Evolutionary conservation across 1,140 invertebrate species (phyloP), one percentile per base, ranked within the genome.

Genomic region (Megathymus violae): DNA sequence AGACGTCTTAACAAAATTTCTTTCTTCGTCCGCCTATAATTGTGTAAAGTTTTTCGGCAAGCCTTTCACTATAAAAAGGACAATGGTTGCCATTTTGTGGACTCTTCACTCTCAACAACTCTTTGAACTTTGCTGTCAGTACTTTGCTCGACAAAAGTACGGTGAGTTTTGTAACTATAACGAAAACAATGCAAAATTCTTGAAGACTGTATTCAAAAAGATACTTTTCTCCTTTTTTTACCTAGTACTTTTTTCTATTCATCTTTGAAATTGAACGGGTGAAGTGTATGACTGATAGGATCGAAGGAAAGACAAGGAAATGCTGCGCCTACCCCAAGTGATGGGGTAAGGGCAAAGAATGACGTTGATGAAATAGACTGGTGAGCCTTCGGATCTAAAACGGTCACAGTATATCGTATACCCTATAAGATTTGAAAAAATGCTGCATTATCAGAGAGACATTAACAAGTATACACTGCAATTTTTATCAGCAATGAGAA

Each of bases 21-120:
- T 9, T 31, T 9, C 9, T 31, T 1, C 27, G 19, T 22, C 27
- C 27, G 27, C 9, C 27, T 38, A 51, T 51, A 51, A 51, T 51
- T 51, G 48, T 36, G 16, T 11, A 51, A 51, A 36, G 34, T 51
- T 51, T 38, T 14, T 34, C 15, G 14, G 1, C 31, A 31, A 51
- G 47, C 34, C 34, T 17, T 34, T 36, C 31, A 40, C 50, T 36
- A 13, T 11, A 52, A 52, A 51, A 40, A 52, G 31, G 25, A 52
- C 50, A 52, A 52, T 40, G 34, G 50, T 22, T 16, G 50, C 50
- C 50, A 40, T 52, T 52, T 52, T 52, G 25, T 19, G 34, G 36
- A 16, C 31, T 52, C 50, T 40, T 52, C 50, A 52, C 50, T 38
- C 34, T 52, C 16, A 19, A 52, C 50, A 52, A 17, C 50, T 52